Evolutionary conservation across 2,797 vertebrate genomes (phyloP).

Genomic region (Cyclopterus lumpus): DNA sequence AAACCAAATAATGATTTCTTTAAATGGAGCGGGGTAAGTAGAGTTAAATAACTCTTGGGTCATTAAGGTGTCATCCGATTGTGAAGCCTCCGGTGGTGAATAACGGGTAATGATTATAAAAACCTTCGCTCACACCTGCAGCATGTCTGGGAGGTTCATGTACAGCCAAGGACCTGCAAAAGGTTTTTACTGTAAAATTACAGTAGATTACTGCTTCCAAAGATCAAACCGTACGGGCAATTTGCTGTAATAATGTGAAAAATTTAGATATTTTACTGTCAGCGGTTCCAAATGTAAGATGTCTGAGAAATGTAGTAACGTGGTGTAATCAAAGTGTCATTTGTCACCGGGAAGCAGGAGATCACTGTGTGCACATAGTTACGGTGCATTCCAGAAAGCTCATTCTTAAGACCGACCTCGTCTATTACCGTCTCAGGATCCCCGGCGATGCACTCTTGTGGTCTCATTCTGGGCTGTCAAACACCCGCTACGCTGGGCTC

Average conservation of each 20-base stretch:
- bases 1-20: conserved; percentile 12
- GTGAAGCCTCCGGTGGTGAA: neutral
- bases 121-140: conserved; percentile 5
- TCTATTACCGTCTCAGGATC: conserved; percentile 12
- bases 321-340: neutral
- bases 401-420: conserved; percentile 22
- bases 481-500: conserved; percentile 22
- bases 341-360: neutral
- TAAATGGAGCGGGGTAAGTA: conserved; percentile 27
- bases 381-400: neutral
- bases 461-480: conserved; percentile 21
- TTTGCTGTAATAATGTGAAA: neutral
- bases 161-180: neutral
- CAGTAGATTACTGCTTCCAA: neutral
- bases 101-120: neutral
- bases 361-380: neutral
- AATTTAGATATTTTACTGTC: too few relatives aligned
- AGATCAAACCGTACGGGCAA: neutral
- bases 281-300: neutral
- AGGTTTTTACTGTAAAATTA: neutral
- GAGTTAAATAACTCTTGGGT: conserved; percentile 18
- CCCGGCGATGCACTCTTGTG: neutral
- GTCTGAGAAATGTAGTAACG: neutral
- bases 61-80: conserved; percentile 2
- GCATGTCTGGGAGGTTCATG: neutral